A percentile compares a stretch with the other conserved stretches of the same genome.
These are phyloP conservation scores for Zoanthus gigantus DNA, from an alignment of 92 coral and sea anemone species.

Conservation along the genomic window DNA sequence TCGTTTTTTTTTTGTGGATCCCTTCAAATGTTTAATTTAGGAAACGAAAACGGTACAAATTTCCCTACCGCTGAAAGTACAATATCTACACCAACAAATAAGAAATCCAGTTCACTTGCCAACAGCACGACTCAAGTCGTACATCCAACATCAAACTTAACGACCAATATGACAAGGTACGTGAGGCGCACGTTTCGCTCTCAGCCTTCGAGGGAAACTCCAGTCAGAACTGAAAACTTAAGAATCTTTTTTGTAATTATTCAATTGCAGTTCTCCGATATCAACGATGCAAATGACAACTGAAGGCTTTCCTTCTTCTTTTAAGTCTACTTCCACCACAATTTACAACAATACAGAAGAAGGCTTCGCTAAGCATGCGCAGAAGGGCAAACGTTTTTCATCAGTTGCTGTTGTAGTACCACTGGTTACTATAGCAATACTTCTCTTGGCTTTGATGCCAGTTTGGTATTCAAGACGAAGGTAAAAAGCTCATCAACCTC, in stretches of 20 bases:
- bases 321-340: neutral
- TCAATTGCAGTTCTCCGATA: neutral
- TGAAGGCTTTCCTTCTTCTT: neutral
- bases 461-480: constrained; percentile 35
- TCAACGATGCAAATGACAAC: constrained; percentile 6
- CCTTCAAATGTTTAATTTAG: neutral
- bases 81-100: neutral
- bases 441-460: neutral
- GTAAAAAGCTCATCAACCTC: neutral
- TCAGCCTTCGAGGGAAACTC: neutral
- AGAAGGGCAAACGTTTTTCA: constrained; percentile 5
- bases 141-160: neutral
- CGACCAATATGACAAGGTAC: neutral
- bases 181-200: neutral
- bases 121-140: neutral
- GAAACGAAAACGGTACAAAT: constrained; percentile 1
- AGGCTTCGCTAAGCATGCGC: constrained; percentile 26
- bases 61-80: constrained; percentile 4
- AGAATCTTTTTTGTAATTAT: neutral
- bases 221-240: neutral
- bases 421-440: constrained; percentile 6
- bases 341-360: constrained; percentile 8
- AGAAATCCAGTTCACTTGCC: neutral
- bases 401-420: constrained; percentile 12
- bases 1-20: no score